Percentiles rank a stretch among this genome's conserved stretches.
Evolutionary conservation across 2,888 invertebrate species (phyloP).

Genomic region (Sarcophaga variegata): DNA sequence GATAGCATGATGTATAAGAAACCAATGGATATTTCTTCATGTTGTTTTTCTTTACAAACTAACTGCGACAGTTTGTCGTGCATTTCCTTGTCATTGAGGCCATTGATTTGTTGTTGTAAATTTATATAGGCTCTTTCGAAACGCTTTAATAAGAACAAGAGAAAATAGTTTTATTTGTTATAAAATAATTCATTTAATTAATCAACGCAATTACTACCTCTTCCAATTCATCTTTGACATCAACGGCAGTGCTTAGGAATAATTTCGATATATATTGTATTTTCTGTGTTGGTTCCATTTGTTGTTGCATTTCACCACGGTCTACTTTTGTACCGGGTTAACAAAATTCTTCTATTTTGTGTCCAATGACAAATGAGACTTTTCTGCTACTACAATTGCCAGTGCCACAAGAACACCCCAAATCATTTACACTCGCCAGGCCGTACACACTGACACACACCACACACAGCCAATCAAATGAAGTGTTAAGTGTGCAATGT

Average conservation of each 20-base stretch:
- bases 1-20: conserved; percentile 93
- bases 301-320: conserved; percentile 65
- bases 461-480: conserved; percentile 35
- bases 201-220: conserved; percentile 85
- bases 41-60: conserved; percentile 91
- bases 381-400: conserved; percentile 41
- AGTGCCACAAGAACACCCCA: conserved; percentile 54
- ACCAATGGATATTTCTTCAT: conserved; percentile 96
- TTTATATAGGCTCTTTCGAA: conserved; percentile 92
- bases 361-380: conserved; percentile 54
- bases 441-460: conserved; percentile 44
- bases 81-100: conserved; percentile 95
- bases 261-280: conserved; percentile 84
- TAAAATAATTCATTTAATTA: not conserved
- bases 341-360: conserved; percentile 23
- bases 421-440: conserved; percentile 48
- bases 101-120: conserved; percentile 89
- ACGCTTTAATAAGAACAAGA: conserved; percentile 85
- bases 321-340: conserved; percentile 38
- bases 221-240: conserved; percentile 94
- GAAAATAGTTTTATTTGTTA: not conserved
- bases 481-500: conserved; percentile 66
- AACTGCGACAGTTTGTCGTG: conserved; percentile 95
- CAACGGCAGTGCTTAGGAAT: conserved; percentile 91
- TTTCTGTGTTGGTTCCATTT: conserved; percentile 80